These are phyloP conservation scores for Anthoscopus minutus DNA, from an alignment of 2,113 vertebrate species.

Conservation along the genomic window DNA sequence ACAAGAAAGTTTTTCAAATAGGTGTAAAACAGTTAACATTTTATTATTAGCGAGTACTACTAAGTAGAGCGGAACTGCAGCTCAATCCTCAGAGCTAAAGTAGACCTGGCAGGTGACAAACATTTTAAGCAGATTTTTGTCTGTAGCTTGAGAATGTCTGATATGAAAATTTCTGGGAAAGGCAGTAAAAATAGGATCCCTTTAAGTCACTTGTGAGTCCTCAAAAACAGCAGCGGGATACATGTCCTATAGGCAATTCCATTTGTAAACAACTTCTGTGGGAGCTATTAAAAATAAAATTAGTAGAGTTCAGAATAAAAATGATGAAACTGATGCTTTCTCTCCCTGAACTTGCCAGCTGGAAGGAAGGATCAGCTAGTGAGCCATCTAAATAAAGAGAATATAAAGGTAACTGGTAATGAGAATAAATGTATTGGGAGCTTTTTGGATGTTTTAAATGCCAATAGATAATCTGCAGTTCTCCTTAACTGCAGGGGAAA, in stretches of 20 bases:
- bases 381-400: neutral
- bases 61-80: neutral
- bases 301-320: constrained; percentile 31
- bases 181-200: neutral
- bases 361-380: neutral
- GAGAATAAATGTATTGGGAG: constrained; percentile 17
- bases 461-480: constrained; percentile 5
- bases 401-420: neutral
- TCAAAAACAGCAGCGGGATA: neutral
- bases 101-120: neutral
- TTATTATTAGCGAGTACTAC: neutral
- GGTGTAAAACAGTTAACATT: neutral
- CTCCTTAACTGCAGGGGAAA: constrained; percentile 9
- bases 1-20: neutral
- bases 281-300: constrained; percentile 45
- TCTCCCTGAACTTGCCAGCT: neutral
- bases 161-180: constrained; percentile 1
- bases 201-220: constrained; percentile 1
- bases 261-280: constrained; percentile 2
- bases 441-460: constrained; percentile 20
- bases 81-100: neutral
- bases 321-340: constrained; percentile 2
- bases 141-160: neutral
- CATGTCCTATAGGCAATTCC: neutral
- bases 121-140: neutral